phyloP scores from a whole-genome alignment of 2,113 vertebrate species.

The Gopherus evgoodei region DNA sequence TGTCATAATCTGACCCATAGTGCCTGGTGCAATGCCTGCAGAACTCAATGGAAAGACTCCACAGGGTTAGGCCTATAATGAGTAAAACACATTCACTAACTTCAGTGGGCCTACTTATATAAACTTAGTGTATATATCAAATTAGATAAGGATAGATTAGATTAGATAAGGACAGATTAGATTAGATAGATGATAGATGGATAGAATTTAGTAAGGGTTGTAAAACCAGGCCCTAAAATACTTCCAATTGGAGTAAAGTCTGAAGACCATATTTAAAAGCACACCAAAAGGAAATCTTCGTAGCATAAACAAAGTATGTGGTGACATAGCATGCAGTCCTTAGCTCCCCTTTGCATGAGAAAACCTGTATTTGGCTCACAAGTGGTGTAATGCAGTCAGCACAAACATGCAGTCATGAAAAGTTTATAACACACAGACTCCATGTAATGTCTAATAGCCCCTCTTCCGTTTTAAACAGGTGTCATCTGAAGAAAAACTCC shows the following conservation, averaged over 20 bases:
- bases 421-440: background rate
- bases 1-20: background rate
- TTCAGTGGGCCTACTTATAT: background rate
- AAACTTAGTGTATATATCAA: no score
- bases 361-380: background rate
- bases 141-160: no score
- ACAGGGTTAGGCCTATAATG: background rate
- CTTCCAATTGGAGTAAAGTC: background rate
- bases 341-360: background rate
- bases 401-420: constrained; percentile 12
- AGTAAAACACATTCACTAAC: background rate
- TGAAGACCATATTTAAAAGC: background rate
- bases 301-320: accelerated
- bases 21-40: background rate
- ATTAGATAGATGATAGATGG: no score
- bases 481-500: constrained; percentile 24
- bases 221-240: background rate
- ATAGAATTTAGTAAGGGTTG: background rate
- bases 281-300: background rate
- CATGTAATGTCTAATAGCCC: background rate
- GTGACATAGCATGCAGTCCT: background rate
- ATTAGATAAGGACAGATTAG: no score
- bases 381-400: background rate
- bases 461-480: constrained; percentile 41
- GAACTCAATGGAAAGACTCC: background rate